These are phyloP conservation scores for Oncorhynchus mykiss DNA, from an alignment of 2,113 vertebrate species.

Conservation along the genomic window DNA sequence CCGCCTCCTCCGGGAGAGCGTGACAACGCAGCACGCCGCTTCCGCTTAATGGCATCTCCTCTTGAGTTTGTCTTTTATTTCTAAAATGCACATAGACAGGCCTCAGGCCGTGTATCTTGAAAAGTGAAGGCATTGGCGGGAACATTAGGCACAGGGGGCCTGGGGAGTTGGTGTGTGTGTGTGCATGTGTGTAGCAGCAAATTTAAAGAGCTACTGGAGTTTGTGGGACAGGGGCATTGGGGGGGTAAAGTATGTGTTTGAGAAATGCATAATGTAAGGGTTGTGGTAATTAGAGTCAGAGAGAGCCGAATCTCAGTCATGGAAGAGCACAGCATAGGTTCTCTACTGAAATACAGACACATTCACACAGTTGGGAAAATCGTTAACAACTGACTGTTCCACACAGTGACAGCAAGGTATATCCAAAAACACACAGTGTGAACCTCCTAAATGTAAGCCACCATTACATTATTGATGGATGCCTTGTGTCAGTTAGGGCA, in stretches of 20 bases:
- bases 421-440: too few species aligned
- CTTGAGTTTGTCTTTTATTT: constrained; percentile 27
- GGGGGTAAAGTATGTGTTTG: constrained; percentile 55
- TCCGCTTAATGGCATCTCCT: constrained; percentile 24
- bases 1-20: constrained; percentile 12
- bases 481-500: too few species aligned
- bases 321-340: constrained; percentile 33
- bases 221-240: constrained; percentile 22
- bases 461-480: too few species aligned
- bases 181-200: constrained; percentile 14
- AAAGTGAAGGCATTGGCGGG: constrained; percentile 13
- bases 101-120: constrained; percentile 17
- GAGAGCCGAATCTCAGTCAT: constrained; percentile 30
- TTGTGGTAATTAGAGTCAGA: constrained; percentile 33
- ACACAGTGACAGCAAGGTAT: constrained; percentile 16
- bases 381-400: constrained; percentile 50
- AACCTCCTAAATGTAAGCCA: too few species aligned
- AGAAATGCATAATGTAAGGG: constrained; percentile 34
- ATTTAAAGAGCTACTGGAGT: constrained; percentile 33
- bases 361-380: constrained; percentile 45
- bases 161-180: constrained; percentile 7
- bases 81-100: constrained; percentile 15
- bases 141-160: constrained; percentile 23
- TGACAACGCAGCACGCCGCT: constrained; percentile 18
- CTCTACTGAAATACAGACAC: constrained; percentile 36